Evolutionary conservation across 2,797 vertebrate genomes (phyloP), one percentile per base, ranked within the genome.

Genomic region (Borostomias antarcticus): DNA sequence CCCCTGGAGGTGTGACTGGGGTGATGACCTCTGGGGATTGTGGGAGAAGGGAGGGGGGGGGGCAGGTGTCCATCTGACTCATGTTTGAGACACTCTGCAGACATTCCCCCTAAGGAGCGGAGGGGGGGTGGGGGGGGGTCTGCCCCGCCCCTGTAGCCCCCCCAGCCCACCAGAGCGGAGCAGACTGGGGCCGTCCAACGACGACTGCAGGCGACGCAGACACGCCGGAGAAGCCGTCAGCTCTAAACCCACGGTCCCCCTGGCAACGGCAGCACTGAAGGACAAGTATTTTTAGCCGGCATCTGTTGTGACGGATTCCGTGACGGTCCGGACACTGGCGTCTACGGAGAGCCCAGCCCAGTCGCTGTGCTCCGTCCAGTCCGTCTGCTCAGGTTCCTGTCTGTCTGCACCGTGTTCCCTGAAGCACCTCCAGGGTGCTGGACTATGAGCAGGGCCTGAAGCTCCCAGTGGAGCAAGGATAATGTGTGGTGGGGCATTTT

Each of bases 261-360:
- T 82, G 84, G 83, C 82, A 82, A 83, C 83, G 69, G 78, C 66
- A 40, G 76, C 61, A 52, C 69, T 80, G 75, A 86, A 83, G 81
- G 84, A 86, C 70, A 26, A 28, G 30, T 72, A 62, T 73, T 79
- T 76, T 77, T 32, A 78, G 79, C 77, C 58, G 66, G 15, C 26
- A 75, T 62, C 64, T 65, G 40, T 68, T 70, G 78, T 78, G 73
- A 50, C 58, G 0, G 69, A 21, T 29, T 47, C 21, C 53, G 58
- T 74, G 69, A 30, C 45, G 74, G 62, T 10, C 33, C 2, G 29
- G 66, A 71, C 47, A 59, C 66, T 3, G 67, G 50, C 33, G 52
- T 51, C 48, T 66, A 72, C 72, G 25, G 66, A 70, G 51, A 35
- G 54, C 73, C 62, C 29, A 26, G 30, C 62, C 66, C 66, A 30